Evolutionary conservation across 1,140 invertebrate species (phyloP), one percentile per base, ranked within the genome.

Genomic region (Bradysia coprophila): DNA sequence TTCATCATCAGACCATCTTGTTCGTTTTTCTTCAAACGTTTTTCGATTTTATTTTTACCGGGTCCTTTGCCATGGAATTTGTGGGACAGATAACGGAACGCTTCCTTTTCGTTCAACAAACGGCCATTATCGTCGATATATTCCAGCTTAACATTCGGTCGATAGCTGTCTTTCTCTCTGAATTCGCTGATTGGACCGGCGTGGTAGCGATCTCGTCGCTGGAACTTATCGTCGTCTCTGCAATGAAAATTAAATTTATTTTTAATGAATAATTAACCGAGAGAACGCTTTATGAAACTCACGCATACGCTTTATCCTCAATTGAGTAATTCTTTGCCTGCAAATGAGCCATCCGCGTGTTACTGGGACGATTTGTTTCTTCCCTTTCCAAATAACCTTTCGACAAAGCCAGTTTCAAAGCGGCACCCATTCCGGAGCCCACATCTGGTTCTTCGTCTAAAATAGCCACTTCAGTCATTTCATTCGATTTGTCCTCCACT

Each of bases 41-140:
- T 99, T 59, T 98, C 96, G 51, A 78, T 75, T 66, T 99, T 98
- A 67, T 96, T 98, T 62, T 98, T 98, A 37, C 95, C 94, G 8
- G 93, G 91, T 15, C 92, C 93, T 70, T 98, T 98, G 18, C 96
- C 96, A 67, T 99, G 96, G 62, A 99, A 99, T 64, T 96, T 94
- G 59, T 98, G 93, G 15, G 88, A 93, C 13, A 95, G 64, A 67
- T 89, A 87, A 49, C 83, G 72, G 63, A 98, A 99, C 15, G 96
- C 96, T 71, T 98, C 95, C 62, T 99, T 99, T 21, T 81, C 76
- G 51, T 79, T 86, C 41, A 98, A 69, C 42, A 85, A 72, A 32
- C 68, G 61, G 2, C 95, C 95, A 57, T 87, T 82, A 55, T 97
- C 92, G 65, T 98, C 94, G 44, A 94, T 92, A 56, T 99, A 99